These are phyloP conservation scores for Lottia gigantea DNA, from an alignment of 2,888 invertebrate genomes.

Conservation along the genomic window DNA sequence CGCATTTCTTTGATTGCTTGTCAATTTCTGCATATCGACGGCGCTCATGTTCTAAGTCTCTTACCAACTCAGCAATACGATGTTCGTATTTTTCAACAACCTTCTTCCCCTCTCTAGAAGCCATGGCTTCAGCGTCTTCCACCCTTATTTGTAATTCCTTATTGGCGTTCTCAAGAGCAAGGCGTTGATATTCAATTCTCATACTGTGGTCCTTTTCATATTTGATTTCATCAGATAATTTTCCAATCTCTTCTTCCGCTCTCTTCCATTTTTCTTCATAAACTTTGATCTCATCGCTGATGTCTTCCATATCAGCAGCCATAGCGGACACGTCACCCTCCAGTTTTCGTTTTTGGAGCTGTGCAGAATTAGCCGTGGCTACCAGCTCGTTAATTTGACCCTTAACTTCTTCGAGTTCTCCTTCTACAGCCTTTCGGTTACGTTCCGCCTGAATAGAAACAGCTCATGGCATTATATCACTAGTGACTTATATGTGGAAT, in stretches of 20 bases:
- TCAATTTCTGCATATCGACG: neutral
- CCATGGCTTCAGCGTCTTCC: neutral
- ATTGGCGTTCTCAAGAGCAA: neutral
- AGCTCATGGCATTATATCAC: no score
- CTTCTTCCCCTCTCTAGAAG: neutral
- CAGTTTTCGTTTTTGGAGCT: neutral
- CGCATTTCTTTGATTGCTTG: neutral
- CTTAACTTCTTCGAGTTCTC: neutral
- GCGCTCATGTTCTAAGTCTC: neutral
- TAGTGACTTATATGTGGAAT: no score
- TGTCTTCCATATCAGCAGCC: neutral
- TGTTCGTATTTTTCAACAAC: conserved; percentile 1
- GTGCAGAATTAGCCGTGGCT: neutral
- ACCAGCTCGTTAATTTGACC: neutral
- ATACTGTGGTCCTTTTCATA: neutral
- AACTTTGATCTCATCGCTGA: neutral
- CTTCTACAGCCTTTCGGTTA: neutral
- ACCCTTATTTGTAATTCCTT: neutral
- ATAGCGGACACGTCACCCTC: neutral
- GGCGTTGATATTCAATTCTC: neutral
- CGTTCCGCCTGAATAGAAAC: neutral
- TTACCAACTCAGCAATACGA: neutral
- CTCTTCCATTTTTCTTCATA: neutral
- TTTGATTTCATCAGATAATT: neutral
- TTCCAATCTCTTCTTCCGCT: neutral